Conservation (phyloP, 92 coral and sea anemone genomes). For the Epizoanthus illoricatus region DNA sequence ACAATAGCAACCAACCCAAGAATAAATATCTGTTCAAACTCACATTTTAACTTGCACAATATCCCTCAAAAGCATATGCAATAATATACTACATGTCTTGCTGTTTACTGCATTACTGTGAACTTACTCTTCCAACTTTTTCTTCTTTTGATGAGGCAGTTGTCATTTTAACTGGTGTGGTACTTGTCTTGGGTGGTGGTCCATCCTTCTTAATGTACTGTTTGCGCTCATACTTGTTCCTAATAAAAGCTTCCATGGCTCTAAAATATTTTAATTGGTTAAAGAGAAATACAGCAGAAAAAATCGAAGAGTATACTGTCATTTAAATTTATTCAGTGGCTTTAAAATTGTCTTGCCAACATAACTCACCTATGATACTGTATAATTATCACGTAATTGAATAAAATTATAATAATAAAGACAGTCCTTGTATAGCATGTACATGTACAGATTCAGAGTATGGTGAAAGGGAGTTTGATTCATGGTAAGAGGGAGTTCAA, state of each 20-base stretch:
- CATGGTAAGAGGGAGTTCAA: too few relatives aligned
- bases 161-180: slow-evolving; percentile 36
- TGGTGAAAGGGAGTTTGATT: too few relatives aligned
- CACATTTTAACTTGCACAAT: too few relatives aligned
- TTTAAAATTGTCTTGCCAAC: neutral
- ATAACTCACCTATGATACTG: neutral
- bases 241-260: slow-evolving; percentile 85
- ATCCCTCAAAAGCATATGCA: too few relatives aligned
- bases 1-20: too few relatives aligned
- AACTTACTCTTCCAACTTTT: slow-evolving; percentile 40
- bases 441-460: too few relatives aligned
- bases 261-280: slow-evolving; percentile 42
- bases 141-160: slow-evolving; percentile 40
- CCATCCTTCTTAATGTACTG: slow-evolving; percentile 89
- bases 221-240: slow-evolving; percentile 93
- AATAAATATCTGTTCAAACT: too few relatives aligned
- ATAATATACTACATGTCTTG: too few relatives aligned
- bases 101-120: neutral
- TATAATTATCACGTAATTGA: neutral
- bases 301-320: slow-evolving; percentile 12
- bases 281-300: slow-evolving; percentile 20
- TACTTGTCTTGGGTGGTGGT: slow-evolving; percentile 63
- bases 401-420: too few relatives aligned
- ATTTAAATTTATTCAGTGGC: slow-evolving; percentile 25
- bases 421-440: too few relatives aligned